Evolutionary conservation across 1,140 invertebrate genomes (phyloP), one percentile per base, ranked within the genome.

Genomic region (Zaprionus nigranus): DNA sequence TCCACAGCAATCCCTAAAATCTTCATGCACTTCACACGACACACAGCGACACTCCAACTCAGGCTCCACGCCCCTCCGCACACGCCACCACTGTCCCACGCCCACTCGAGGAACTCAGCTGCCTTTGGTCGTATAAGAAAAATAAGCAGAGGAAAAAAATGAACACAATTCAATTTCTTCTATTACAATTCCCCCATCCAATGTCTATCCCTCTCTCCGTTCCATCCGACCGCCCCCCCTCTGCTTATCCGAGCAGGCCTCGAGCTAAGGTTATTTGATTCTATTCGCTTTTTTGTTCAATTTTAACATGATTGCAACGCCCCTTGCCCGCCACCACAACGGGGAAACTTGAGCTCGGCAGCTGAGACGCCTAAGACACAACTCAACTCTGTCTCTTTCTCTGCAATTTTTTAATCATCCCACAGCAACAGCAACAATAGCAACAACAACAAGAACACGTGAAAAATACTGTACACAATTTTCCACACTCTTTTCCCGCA

Each of bases 81-180:
- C 30, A 34, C 30, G 30, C 30, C 30, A 24, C 26, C 13, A 56
- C 65, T 15, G 22, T 54, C 54, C 13, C 51, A 64, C 9, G 49
- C 24, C 28, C 66, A 66, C 28, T 79, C 71, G 77, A 78, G 67
- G 61, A 87, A 80, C 79, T 68, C 84, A 88, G 84, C 81, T 87
- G 83, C 82, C 82, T 65, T 64, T 43, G 78, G 74, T 59, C 69
- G 75, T 58, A 83, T 83, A 78, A 34, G 49, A 76, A 56, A 76
- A 62, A 6, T 46, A 76, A 60, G 71, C 20, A 60, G 43, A 72
- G 40, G 24, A 60, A 46, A 63, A 43, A 73, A 70, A 71, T 54
- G 67, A 68, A 88, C 75, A 87, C 84, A 84, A 87, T 88, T 87
- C 85, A 88, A 90, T 87, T 87, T 87, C 75, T 90, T 87, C 83